These are phyloP conservation scores for Episyrphus balteatus DNA, from an alignment of 1,140 invertebrate species.

Conservation along the genomic window DNA sequence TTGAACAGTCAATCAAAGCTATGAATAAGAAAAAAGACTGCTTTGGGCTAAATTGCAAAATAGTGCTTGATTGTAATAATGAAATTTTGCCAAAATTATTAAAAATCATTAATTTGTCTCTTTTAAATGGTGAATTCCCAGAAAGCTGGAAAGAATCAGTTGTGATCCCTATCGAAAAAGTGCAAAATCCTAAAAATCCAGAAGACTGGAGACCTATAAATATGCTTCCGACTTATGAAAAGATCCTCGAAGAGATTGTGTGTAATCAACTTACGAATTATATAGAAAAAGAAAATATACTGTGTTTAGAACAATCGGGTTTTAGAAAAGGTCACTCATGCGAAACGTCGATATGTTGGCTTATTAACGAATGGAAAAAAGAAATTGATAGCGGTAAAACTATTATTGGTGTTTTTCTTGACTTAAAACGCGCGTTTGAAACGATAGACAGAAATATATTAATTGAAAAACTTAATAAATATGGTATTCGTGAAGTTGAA, in stretches of 20 bases:
- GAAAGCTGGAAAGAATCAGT: constrained; percentile 9
- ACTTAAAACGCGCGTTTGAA: no score
- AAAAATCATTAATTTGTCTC: constrained; percentile 2
- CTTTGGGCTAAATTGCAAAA: constrained; percentile 3
- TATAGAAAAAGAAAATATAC: constrained; percentile 13
- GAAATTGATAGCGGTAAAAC: no score
- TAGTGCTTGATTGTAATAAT: constrained; percentile 1
- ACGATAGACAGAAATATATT: no score
- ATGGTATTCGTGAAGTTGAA: no score
- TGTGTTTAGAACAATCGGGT: constrained; percentile 1
- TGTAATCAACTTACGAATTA: constrained; percentile 12
- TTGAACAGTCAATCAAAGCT: background rate
- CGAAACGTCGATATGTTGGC: no score
- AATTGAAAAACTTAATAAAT: no score
- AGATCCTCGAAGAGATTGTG: constrained; percentile 19
- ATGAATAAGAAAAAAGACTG: constrained; percentile 4
- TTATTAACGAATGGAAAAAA: no score
- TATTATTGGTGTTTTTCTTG: no score
- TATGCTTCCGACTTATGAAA: constrained; percentile 15
- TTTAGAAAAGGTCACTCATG: no score
- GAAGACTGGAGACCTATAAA: constrained; percentile 18
- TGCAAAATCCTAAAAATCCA: constrained; percentile 7
- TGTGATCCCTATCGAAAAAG: constrained; percentile 14
- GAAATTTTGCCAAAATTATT: background rate
- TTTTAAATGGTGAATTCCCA: constrained; percentile 1